These are phyloP conservation scores for Aphelocoma californica DNA, from an alignment of 2,797 vertebrate genomes.

Conservation along the genomic window DNA sequence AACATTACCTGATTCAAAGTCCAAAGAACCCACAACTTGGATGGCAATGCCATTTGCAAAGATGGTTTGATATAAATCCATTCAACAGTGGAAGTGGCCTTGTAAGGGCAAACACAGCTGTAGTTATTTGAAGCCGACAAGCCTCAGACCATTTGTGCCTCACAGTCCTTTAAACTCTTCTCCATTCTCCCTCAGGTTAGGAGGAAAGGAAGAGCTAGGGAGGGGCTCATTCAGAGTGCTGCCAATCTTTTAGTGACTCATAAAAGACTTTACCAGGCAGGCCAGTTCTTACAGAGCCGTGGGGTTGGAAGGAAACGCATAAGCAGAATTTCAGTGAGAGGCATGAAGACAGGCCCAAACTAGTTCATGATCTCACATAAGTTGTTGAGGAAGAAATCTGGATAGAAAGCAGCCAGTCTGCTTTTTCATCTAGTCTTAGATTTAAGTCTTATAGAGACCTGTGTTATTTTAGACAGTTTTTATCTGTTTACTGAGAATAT, in stretches of 20 bases:
- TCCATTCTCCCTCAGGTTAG: background rate
- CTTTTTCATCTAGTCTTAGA: background rate
- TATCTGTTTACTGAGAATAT: background rate
- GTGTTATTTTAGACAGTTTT: background rate
- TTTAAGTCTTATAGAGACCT: background rate
- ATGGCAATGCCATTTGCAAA: background rate
- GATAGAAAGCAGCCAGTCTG: background rate
- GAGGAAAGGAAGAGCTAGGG: background rate
- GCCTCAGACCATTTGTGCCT: background rate
- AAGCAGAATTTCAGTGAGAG: background rate
- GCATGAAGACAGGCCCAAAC: background rate
- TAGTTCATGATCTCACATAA: background rate
- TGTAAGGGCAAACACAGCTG: background rate
- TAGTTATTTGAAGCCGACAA: background rate
- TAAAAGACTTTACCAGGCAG: background rate
- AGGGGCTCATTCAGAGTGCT: background rate
- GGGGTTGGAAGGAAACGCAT: background rate
- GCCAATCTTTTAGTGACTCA: background rate
- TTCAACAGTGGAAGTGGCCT: background rate
- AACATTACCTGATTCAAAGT: fast-evolving
- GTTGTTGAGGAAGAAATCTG: background rate
- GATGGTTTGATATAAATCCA: background rate
- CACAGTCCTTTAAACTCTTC: background rate
- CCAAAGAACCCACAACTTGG: background rate
- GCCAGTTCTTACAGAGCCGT: background rate